Base-by-base conservation (phyloP, 2,888 invertebrate genomes). In the Callyntrura sp. region DNA sequence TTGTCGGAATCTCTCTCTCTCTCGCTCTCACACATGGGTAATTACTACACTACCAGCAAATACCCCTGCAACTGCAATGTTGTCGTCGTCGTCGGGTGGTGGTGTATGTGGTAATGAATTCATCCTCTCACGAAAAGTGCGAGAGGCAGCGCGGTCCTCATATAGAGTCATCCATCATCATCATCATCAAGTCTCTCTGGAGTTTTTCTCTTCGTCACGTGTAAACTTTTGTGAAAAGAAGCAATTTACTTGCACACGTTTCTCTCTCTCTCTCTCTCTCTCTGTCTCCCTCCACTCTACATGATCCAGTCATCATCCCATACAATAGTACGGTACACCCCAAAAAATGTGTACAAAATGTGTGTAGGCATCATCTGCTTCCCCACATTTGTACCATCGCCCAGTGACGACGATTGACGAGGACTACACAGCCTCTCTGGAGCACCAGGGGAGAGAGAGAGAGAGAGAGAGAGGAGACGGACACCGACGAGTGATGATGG, bases 141-240 rank as follows among this genome's bases (percentile, higher is more conserved):
- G 51, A 51, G 51, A 51, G 20, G 11, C 20, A n/a, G n/a, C 25
- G 23, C 25, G 20, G 6, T 35, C 35, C 2, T 35, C 35, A 6
- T 35, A 35, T 35, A 35, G 35, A 35, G 35, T 35, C 35, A 35
- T 35, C 35, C 35, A 35, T 35, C 35, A 35, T 57, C 20, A 23
- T 70, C 45, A 45, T 70, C 70, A 20, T 70, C 43, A 70, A n/a
- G n/a, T n/a, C 35, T 4, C 35, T 35, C 35, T 73, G 73, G 73
- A 48, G 45, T 48, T 73, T 73, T 73, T 45, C 9, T 17, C 43
- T 73, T 73, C 73, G 73, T 73, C 73, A 73, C 45, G 45, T 73
- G 20, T 48, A 48, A 25, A 65, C 65, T 73, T 12, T 23, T 48
- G 12, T 48, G 3, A 43, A 35, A 70, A 70, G 70, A 45, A 20